phyloP scores from a whole-genome alignment of 2,888 invertebrate species.

The Galerucella pusilla region DNA sequence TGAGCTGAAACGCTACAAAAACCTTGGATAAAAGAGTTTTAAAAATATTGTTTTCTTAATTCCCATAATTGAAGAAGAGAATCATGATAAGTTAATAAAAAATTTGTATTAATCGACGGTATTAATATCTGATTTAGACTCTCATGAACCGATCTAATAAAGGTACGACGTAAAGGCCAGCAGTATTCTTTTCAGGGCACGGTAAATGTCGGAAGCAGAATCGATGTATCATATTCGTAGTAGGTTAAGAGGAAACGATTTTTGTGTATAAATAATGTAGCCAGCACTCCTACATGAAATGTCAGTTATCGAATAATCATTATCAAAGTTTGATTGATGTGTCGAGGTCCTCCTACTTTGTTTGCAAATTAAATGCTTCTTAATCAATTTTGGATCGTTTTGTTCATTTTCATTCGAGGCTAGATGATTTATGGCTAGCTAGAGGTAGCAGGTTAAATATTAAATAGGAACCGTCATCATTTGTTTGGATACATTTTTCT shows the following conservation, averaged over 20 bases:
- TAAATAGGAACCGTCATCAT: neutral
- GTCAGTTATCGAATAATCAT: constrained; percentile 31
- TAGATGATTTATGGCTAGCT: constrained; percentile 21
- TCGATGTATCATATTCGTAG: constrained; percentile 39
- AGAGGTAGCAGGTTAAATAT: neutral
- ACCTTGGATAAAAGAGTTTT: no score
- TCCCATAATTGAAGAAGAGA: no score
- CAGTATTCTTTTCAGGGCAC: constrained; percentile 30
- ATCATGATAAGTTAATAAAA: no score
- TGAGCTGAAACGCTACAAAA: no score
- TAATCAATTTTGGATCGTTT: constrained; percentile 35
- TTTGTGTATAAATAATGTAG: constrained; percentile 34
- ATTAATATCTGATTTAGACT: neutral
- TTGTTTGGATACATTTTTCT: neutral
- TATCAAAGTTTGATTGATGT: constrained; percentile 36
- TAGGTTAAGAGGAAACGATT: constrained; percentile 27
- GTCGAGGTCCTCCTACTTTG: constrained; percentile 34
- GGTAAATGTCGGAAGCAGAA: constrained; percentile 39
- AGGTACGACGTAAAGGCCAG: constrained; percentile 24
- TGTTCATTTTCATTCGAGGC: constrained; percentile 27
- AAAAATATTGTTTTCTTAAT: no score
- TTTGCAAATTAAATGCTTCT: constrained; percentile 37
- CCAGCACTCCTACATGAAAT: constrained; percentile 28
- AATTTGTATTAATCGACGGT: neutral
- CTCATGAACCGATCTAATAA: neutral